These are phyloP conservation scores for Vollenhovia emeryi DNA, from an alignment of 1,140 invertebrate species.

Conservation along the genomic window DNA sequence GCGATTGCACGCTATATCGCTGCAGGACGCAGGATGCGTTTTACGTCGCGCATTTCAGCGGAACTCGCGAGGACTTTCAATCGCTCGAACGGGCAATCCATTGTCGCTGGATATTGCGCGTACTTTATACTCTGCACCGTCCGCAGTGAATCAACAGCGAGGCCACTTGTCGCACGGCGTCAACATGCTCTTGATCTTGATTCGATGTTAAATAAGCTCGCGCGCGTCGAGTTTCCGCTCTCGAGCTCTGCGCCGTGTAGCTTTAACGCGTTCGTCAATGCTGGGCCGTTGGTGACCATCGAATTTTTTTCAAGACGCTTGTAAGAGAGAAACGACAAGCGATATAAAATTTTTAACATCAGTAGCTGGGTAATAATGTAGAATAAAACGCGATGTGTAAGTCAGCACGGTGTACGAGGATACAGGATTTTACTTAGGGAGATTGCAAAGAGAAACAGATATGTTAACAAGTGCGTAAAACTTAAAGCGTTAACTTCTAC, in stretches of 20 bases:
- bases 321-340: neutral
- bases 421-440: too few species aligned
- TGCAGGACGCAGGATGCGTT: too few species aligned
- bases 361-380: neutral
- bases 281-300: neutral
- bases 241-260: neutral
- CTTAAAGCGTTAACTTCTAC: too few species aligned
- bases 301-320: neutral
- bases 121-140: slow-evolving; percentile 21
- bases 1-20: neutral
- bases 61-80: neutral
- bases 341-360: neutral
- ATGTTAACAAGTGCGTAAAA: too few species aligned
- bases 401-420: too few species aligned
- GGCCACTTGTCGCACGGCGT: neutral
- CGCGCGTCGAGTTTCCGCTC: neutral
- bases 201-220: neutral
- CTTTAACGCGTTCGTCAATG: neutral
- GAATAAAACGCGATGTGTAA: too few species aligned
- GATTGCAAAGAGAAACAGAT: too few species aligned
- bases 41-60: neutral
- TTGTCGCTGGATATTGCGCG: neutral
- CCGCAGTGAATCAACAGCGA: slow-evolving; percentile 40
- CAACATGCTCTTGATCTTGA: slow-evolving; percentile 3
- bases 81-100: neutral